phyloP scores from a whole-genome alignment of 2,797 vertebrate genomes.

The Karalla daura region DNA sequence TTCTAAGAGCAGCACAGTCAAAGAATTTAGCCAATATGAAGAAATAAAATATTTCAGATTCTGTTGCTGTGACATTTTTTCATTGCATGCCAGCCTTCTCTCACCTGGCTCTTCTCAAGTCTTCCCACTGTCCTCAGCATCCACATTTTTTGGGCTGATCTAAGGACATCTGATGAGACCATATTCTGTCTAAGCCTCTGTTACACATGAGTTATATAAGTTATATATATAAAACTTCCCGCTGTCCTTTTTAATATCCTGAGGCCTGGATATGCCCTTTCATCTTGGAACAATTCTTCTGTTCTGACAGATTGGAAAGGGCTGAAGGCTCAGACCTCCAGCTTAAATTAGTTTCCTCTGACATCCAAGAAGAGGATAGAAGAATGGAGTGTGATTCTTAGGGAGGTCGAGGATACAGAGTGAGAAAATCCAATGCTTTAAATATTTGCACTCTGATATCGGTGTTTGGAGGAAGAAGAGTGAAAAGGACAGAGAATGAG shows the following conservation, averaged over 20 bases:
- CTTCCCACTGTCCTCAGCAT: neutral
- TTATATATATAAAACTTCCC: constrained; percentile 16
- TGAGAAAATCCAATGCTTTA: neutral
- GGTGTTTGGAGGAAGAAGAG: neutral
- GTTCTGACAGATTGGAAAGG: constrained; percentile 49
- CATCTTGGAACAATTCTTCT: constrained; percentile 45
- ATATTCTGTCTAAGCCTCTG: constrained; percentile 1
- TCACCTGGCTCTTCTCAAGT: neutral
- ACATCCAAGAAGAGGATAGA: constrained; percentile 34
- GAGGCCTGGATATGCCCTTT: constrained; percentile 38
- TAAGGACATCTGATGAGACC: constrained; percentile 6
- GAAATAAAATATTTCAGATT: neutral
- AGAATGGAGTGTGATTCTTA: constrained; percentile 9
- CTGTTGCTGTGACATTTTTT: neutral
- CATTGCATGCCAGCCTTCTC: neutral
- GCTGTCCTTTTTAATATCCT: constrained; percentile 20
- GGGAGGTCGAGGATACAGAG: neutral
- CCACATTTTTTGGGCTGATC: constrained; percentile 1
- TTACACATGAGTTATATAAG: constrained; percentile 24
- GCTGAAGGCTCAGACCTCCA: constrained; percentile 49
- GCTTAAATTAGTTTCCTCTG: constrained; percentile 53
- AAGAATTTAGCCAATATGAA: too few relatives aligned
- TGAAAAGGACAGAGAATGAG: neutral
- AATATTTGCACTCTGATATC: neutral
- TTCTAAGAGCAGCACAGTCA: too few relatives aligned